phyloP scores from a whole-genome alignment of 1,140 invertebrate species.

The Bemisia tabaci region DNA sequence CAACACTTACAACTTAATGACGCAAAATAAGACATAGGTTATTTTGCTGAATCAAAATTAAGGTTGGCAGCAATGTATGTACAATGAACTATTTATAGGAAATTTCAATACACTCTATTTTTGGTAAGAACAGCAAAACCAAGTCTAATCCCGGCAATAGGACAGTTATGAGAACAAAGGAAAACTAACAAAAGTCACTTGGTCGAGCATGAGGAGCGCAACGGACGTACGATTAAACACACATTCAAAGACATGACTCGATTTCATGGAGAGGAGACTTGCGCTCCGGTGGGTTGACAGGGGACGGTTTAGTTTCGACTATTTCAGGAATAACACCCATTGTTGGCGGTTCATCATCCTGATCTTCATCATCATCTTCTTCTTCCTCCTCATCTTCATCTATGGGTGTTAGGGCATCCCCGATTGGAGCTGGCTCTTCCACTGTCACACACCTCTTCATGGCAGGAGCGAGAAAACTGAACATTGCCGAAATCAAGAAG shows the following conservation, averaged over 20 bases:
- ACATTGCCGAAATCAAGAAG: conserved; percentile 69
- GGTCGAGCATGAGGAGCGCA: too few relatives aligned
- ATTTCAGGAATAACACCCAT: conserved; percentile 40
- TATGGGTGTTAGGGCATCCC: conserved; percentile 61
- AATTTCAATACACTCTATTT: neutral
- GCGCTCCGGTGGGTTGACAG: conserved; percentile 26
- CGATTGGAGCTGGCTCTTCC: conserved; percentile 39
- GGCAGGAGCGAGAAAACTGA: conserved; percentile 68
- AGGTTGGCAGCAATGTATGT: neutral
- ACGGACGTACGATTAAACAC: too few relatives aligned
- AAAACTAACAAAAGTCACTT: too few relatives aligned
- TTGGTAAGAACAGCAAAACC: neutral
- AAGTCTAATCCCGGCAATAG: too few relatives aligned
- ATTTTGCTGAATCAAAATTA: neutral
- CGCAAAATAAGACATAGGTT: neutral
- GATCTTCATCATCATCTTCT: conserved; percentile 47
- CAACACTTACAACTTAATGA: neutral
- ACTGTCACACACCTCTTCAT: conserved; percentile 46
- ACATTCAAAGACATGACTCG: neutral
- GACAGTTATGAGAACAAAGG: too few relatives aligned
- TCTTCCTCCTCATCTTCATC: conserved; percentile 65
- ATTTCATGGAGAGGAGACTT: conserved; percentile 36
- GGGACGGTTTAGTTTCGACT: conserved; percentile 46
- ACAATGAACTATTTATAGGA: neutral
- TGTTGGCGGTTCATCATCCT: conserved; percentile 41